A percentile compares a stretch with the other conserved stretches of the same genome.
These are phyloP conservation scores for Zygaena filipendulae DNA, from an alignment of 2,888 invertebrate species.

Conservation along the genomic window DNA sequence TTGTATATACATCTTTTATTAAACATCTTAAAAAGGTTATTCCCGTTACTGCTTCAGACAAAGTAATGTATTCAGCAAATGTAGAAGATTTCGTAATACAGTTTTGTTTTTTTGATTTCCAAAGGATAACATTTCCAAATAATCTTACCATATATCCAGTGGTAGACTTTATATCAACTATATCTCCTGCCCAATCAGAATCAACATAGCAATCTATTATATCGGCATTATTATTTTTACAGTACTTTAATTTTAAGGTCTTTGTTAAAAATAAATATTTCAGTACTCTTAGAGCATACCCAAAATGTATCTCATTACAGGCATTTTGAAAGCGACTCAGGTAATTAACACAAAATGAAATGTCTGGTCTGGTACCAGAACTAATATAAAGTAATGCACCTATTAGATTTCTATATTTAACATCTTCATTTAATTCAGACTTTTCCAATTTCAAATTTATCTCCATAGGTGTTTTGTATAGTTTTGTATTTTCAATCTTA, in stretches of 20 bases:
- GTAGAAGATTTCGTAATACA: too few relatives aligned
- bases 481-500: constrained; percentile 20
- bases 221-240: constrained; percentile 16
- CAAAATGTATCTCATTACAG: constrained; percentile 10
- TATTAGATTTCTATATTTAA: constrained; percentile 8
- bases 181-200: constrained; percentile 29
- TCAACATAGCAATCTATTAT: constrained; percentile 23
- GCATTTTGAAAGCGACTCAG: constrained; percentile 12
- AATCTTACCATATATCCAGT: constrained; percentile 12
- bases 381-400: constrained; percentile 9
- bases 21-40: constrained; percentile 5
- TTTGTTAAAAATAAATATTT: constrained; percentile 19
- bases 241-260: constrained; percentile 16
- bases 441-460: constrained; percentile 18
- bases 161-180: constrained; percentile 16
- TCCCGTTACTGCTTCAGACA: constrained; percentile 15
- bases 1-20: constrained; percentile 9
- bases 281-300: constrained; percentile 14
- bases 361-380: constrained; percentile 9
- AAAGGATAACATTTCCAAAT: constrained; percentile 12
- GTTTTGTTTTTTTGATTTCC: too few relatives aligned
- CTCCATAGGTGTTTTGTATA: constrained; percentile 21
- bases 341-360: constrained; percentile 11
- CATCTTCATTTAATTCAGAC: constrained; percentile 9
- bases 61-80: constrained; percentile 16